phyloP scores from a whole-genome alignment of 2,797 vertebrate genomes.

The Huso huso region DNA sequence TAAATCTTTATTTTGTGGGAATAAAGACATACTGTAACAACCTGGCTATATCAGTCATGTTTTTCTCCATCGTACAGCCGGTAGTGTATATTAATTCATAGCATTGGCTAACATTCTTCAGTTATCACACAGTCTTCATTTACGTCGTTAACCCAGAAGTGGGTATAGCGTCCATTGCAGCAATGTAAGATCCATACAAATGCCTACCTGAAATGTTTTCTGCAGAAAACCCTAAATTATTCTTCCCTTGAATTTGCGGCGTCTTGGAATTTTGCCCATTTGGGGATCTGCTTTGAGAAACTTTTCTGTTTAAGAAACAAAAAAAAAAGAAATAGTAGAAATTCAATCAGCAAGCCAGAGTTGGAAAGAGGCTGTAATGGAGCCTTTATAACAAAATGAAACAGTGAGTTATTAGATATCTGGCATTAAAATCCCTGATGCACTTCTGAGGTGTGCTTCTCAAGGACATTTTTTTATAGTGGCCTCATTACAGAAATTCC shows the following conservation, averaged over 20 bases:
- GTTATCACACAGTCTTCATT: neutral
- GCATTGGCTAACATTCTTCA: neutral
- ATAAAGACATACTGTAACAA: neutral
- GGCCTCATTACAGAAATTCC: too few species aligned
- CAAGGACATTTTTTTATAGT: neutral
- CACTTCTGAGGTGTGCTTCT: neutral
- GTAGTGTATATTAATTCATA: neutral
- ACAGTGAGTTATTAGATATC: too few species aligned
- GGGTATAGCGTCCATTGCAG: too few species aligned
- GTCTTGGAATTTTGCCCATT: neutral
- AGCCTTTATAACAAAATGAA: neutral
- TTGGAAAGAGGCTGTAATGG: neutral
- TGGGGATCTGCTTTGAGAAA: neutral
- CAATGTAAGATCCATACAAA: neutral
- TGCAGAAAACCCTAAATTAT: conserved; percentile 44
- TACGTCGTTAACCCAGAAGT: neutral
- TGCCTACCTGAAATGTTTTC: conserved; percentile 43
- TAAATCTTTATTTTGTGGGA: too few species aligned
- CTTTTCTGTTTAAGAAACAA: neutral
- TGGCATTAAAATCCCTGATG: neutral
- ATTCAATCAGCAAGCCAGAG: neutral
- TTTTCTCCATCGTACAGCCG: neutral
- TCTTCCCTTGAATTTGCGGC: conserved; percentile 27
- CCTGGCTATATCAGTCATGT: neutral
- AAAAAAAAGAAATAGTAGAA: neutral